phyloP scores from a whole-genome alignment of 2,113 vertebrate species.

The Rhinoptilus africanus region DNA sequence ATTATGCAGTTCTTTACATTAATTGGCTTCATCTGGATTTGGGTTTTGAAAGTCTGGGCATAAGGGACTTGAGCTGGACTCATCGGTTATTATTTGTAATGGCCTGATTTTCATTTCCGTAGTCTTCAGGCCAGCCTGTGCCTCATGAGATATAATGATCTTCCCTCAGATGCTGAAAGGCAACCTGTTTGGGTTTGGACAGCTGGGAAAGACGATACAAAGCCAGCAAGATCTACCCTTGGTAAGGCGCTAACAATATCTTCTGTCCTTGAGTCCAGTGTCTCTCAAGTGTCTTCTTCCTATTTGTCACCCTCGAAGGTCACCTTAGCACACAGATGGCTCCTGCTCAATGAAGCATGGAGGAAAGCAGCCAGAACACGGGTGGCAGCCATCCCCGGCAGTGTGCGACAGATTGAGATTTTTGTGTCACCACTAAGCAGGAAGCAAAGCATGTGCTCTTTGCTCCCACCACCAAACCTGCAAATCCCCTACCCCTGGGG shows the following conservation, averaged over 20 bases:
- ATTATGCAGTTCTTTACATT: background rate
- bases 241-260: background rate
- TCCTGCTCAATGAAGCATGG: background rate
- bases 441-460: background rate
- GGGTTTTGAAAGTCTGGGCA: background rate
- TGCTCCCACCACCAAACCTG: background rate
- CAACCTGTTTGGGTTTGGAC: background rate
- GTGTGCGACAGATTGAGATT: background rate
- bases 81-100: background rate
- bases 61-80: background rate
- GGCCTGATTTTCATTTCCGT: background rate
- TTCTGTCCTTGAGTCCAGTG: background rate
- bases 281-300: background rate
- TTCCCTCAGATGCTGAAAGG: background rate
- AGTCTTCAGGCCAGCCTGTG: background rate
- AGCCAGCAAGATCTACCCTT: background rate
- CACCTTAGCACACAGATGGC: background rate
- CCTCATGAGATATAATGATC: accelerated
- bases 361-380: background rate
- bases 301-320: background rate
- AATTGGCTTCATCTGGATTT: background rate
- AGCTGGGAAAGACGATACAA: background rate
- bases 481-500: background rate
- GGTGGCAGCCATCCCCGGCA: background rate
- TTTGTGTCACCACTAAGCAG: background rate